A percentile compares a stretch with the other conserved stretches of the same genome.
Evolutionary conservation across 1,140 invertebrate species (phyloP).

Genomic region (Yoshiicerus persimilis): DNA sequence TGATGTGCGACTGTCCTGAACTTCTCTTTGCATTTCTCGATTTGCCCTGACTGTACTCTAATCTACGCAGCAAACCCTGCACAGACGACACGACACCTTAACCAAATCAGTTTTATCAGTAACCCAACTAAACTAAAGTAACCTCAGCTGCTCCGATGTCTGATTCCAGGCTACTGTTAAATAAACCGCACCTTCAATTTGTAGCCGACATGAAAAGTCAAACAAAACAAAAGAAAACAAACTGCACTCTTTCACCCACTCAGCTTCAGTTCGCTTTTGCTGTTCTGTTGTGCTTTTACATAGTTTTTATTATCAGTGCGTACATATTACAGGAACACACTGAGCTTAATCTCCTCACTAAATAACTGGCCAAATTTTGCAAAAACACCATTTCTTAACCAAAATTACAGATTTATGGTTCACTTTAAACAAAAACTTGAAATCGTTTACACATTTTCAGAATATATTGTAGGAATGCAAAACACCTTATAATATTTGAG

Average conservation of each 20-base stretch:
- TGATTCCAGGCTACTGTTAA: neutral
- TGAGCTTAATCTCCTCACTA: too few species aligned
- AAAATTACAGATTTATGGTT: too few species aligned
- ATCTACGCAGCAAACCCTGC: too few species aligned
- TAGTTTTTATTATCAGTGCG: neutral
- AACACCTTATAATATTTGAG: too few species aligned
- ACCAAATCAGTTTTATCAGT: neutral
- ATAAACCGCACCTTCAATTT: neutral
- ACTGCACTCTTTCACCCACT: neutral
- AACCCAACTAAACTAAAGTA: neutral
- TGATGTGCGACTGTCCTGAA: neutral
- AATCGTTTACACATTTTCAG: too few species aligned
- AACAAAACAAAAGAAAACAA: neutral
- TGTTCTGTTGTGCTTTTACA: neutral
- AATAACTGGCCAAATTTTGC: too few species aligned
- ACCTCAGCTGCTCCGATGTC: neutral
- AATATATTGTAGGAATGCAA: too few species aligned
- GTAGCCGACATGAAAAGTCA: neutral
- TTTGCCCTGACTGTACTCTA: neutral
- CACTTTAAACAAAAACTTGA: too few species aligned
- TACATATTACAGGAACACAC: neutral
- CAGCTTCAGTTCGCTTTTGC: neutral
- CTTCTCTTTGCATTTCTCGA: neutral
- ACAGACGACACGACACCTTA: neutral
- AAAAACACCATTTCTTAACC: too few species aligned